phyloP scores from a whole-genome alignment of 2,113 vertebrate species.

The Boleophthalmus pectinirostris region DNA sequence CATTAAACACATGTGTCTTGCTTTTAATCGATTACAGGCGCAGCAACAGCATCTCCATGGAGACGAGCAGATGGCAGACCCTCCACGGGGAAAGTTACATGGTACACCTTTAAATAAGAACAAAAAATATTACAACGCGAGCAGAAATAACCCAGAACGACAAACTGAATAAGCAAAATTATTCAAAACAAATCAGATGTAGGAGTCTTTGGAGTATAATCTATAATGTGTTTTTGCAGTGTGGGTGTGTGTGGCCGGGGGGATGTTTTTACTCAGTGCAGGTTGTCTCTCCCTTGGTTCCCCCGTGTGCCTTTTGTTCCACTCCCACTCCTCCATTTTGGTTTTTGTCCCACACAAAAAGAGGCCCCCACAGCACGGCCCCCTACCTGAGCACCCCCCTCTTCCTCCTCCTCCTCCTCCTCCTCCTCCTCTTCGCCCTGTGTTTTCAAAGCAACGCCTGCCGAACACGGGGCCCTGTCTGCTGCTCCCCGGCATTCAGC shows the following conservation, averaged over 20 bases:
- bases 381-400: conserved; percentile 47
- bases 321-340: conserved; percentile 63
- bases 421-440: conserved; percentile 19
- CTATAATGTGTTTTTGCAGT: neutral
- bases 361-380: conserved; percentile 57
- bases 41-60: no score
- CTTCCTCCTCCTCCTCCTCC: neutral
- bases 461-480: neutral
- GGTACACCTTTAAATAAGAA: no score
- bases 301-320: conserved; percentile 58
- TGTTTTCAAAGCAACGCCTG: conserved; percentile 36
- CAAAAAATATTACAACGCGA: no score
- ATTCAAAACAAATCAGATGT: no score
- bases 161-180: no score
- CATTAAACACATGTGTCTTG: no score
- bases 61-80: no score
- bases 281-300: conserved; percentile 58
- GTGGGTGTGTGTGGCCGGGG: conserved; percentile 29
- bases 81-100: no score
- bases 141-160: no score
- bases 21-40: no score
- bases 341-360: conserved; percentile 62
- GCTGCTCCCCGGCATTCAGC: conserved; percentile 5
- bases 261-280: conserved; percentile 66
- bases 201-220: no score